These are phyloP conservation scores for Chaetodon trifascialis DNA, from an alignment of 2,113 vertebrate genomes.

Conservation along the genomic window DNA sequence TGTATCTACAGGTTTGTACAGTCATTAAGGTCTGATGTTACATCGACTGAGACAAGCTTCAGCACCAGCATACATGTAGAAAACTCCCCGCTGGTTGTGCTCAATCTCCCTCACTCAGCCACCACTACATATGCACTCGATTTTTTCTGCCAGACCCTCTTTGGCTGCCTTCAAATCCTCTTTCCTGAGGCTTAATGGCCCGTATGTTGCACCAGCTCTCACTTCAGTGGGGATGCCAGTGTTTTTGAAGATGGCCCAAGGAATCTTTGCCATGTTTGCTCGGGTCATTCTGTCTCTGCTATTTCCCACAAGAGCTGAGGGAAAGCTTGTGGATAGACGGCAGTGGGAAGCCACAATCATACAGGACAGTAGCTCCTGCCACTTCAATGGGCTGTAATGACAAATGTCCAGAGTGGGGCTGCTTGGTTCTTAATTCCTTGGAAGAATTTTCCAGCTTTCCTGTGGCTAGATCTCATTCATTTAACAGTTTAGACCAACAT, in stretches of 20 bases:
- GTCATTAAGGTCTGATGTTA: neutral
- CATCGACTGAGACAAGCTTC: neutral
- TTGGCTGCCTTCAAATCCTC: conserved; percentile 37
- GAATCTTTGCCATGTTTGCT: conserved; percentile 7
- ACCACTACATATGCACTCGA: no score
- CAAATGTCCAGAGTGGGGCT: neutral
- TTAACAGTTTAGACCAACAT: neutral
- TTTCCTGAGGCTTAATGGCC: conserved; percentile 27
- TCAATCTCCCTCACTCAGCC: conserved; percentile 7
- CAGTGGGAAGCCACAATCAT: neutral
- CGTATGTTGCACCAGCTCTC: conserved; percentile 9
- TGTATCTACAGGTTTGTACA: no score
- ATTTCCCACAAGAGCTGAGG: neutral
- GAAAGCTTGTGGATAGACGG: neutral
- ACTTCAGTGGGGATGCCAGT: conserved; percentile 4
- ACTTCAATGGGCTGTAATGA: neutral
- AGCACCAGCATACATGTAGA: neutral
- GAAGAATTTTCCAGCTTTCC: neutral
- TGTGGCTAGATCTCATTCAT: neutral
- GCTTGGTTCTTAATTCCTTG: neutral
- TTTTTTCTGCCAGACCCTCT: neutral
- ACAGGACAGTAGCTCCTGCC: neutral
- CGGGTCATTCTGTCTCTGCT: neutral
- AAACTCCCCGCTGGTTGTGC: neutral
- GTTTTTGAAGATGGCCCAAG: conserved; percentile 12